Evolutionary conservation across 1,140 invertebrate genomes (phyloP), one percentile per base, ranked within the genome.

Genomic region (Caligus rogercresseyi): DNA sequence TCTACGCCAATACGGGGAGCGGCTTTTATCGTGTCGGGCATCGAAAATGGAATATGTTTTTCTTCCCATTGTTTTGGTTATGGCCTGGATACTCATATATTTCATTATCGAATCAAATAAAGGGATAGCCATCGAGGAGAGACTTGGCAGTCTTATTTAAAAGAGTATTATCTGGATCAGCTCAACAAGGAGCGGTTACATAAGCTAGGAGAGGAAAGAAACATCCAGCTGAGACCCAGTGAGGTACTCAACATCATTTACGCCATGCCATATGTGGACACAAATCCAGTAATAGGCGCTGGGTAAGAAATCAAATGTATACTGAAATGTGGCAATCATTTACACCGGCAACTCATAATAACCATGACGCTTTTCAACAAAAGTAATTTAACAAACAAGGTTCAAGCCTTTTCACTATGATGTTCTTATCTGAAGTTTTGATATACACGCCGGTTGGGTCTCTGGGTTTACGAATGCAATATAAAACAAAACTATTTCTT

Each of bases 401-500:
- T n/a, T n/a, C n/a, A n/a, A n/a, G n/a, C n/a, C n/a, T n/a, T n/a
- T n/a, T n/a, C n/a, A n/a, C n/a, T n/a, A n/a, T n/a, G n/a, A n/a
- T n/a, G n/a, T n/a, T n/a, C n/a, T n/a, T n/a, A n/a, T n/a, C n/a
- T n/a, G n/a, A n/a, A n/a, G n/a, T n/a, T n/a, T n/a, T n/a, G n/a
- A n/a, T n/a, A n/a, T n/a, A n/a, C n/a, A n/a, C n/a, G n/a, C n/a
- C n/a, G n/a, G n/a, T n/a, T n/a, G n/a, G n/a, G n/a, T n/a, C n/a
- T n/a, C 7, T 43, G 31, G n/a, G 7, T n/a, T 43, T 7, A 43
- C n/a, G n/a, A 43, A 43, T 43, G 7, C 31, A 43, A 43, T 43
- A 43, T 43, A 7, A 43, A 11, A n/a, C n/a, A 43, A 7, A 18
- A 15, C 20, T 59, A 16, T 65, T 26, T 61, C 25, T 66, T 60